Base-by-base conservation (phyloP, 2,888 invertebrate genomes). In the Perizoma affinitatum region DNA sequence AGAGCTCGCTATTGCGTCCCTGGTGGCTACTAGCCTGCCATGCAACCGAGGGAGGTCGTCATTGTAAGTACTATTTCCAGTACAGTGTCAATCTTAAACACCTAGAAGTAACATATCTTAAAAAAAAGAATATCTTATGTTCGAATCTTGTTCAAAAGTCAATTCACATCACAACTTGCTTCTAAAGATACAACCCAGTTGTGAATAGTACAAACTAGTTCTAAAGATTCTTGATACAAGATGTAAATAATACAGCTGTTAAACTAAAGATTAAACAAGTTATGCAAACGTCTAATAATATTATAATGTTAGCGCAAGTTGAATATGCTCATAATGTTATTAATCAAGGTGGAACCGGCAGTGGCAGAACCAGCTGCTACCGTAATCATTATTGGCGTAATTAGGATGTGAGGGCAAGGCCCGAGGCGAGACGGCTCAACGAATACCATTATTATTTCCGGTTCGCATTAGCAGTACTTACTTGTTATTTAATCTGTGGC, bases 311-410 rank as follows among this genome's bases (percentile, higher is more conserved):
- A 64, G 63, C 54, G 62, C 61, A 64, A 55, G 54, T 58, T 52
- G 58, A 58, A 62, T 52, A 64, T 66, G 71, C 75, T 74, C 73
- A 76, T 76, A 74, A 78, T 67, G 74, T 73, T 72, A 76, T 76
- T 73, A 73, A 84, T 71, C 75, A 80, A 79, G 83, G 77, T 79
- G 80, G 79, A 76, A 78, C 75, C 51, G 67, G 71, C 75, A 70
- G 40, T 46, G 67, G 71, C 75, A 70, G 75, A 78, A 74, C 75
- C 76, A 84, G 86, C 88, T 87, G 87, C 82, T 79, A 78, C 82
- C 86, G 84, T 88, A 90, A 90, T 91, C 88, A 90, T 89, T 88
- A 90, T 87, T 86, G 87, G 86, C 87, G 86, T 90, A 91, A 91
- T 91, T 90, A 91, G 91, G 89, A 90, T 90, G 89, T 86, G 90